Percentiles rank a stretch among this genome's conserved stretches.
These are phyloP conservation scores for Eulemur rufifrons DNA, from an alignment of 2,113 vertebrate species.

Conservation along the genomic window DNA sequence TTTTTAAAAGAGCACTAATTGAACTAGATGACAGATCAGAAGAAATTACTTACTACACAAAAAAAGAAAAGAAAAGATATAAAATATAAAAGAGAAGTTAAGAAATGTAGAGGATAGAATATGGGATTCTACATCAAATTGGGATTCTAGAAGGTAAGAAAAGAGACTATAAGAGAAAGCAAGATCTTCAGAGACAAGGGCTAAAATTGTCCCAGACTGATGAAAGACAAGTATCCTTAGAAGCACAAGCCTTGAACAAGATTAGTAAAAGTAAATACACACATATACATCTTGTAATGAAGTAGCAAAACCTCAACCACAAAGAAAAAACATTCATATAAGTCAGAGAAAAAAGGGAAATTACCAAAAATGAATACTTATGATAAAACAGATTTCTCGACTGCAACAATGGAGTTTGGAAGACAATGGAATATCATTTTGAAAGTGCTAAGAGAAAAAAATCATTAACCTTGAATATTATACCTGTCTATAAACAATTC, in stretches of 20 bases:
- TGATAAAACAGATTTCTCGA: background rate
- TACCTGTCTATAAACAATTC: background rate
- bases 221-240: background rate
- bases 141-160: background rate
- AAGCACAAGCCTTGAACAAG: background rate
- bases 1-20: background rate
- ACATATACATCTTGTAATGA: background rate
- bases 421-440: background rate
- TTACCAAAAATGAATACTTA: background rate
- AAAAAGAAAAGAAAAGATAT: background rate
- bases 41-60: background rate
- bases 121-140: background rate
- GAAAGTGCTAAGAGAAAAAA: background rate
- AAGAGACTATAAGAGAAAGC: background rate
- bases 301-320: background rate
- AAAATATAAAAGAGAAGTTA: background rate
- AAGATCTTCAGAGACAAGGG: background rate
- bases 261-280: background rate
- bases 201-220: background rate
- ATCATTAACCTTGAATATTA: background rate
- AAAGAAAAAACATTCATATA: background rate
- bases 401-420: background rate
- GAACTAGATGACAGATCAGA: background rate
- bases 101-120: background rate
- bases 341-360: background rate